Conservation (phyloP, 1,140 invertebrate genomes). For the Paracyclopina nana region DNA sequence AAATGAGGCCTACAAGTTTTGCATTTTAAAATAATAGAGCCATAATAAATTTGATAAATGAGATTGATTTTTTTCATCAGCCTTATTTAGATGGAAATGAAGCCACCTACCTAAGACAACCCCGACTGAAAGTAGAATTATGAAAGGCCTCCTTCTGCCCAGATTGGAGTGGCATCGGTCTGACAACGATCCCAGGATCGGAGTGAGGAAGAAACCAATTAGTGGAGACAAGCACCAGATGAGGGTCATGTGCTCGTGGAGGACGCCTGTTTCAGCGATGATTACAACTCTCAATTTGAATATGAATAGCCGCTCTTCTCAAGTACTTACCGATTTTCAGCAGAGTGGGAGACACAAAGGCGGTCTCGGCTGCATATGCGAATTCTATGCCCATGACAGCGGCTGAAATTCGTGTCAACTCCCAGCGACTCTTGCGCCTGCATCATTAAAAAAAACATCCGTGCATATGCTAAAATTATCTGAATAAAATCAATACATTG, state of each 20-base stretch:
- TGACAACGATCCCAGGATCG: slow-evolving; percentile 70
- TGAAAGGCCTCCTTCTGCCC: slow-evolving; percentile 73
- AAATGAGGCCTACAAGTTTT: slow-evolving; percentile 41
- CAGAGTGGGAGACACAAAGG: slow-evolving; percentile 83
- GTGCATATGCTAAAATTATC: neutral
- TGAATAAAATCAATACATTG: neutral
- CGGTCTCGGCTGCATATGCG: slow-evolving; percentile 88
- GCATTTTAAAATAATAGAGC: neutral
- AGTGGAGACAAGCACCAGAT: slow-evolving; percentile 82
- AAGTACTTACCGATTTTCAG: slow-evolving; percentile 67
- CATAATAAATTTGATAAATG: neutral
- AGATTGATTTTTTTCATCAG: too few relatives aligned
- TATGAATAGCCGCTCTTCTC: neutral
- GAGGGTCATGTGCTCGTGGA: slow-evolving; percentile 73
- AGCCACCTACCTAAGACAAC: slow-evolving; percentile 55
- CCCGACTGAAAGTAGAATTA: slow-evolving; percentile 64
- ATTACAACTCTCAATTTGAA: neutral
- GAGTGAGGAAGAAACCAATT: slow-evolving; percentile 80
- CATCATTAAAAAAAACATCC: slow-evolving; percentile 18
- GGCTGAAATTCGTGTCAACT: slow-evolving; percentile 66
- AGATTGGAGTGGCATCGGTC: slow-evolving; percentile 58
- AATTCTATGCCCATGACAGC: slow-evolving; percentile 95
- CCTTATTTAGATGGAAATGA: too few relatives aligned
- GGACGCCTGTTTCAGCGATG: slow-evolving; percentile 41
- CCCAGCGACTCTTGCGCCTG: slow-evolving; percentile 54